phyloP scores from a whole-genome alignment of 2,113 vertebrate genomes.

The Malaclemys terrapin region DNA sequence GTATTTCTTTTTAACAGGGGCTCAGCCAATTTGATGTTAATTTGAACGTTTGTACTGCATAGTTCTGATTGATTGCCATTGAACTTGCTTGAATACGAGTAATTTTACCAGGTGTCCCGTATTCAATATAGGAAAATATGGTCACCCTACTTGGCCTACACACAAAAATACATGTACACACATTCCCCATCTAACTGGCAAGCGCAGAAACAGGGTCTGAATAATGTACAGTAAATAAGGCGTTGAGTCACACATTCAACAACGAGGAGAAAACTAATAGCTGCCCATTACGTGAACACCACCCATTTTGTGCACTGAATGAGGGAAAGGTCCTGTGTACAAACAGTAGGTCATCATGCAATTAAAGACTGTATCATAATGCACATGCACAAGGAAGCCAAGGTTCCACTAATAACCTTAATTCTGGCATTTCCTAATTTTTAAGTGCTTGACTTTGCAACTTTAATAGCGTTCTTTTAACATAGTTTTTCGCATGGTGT shows the following conservation, averaged over 20 bases:
- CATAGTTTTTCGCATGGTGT: conserved; percentile 32
- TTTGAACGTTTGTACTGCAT: no score
- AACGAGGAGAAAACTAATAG: background rate
- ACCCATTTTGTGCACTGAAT: background rate
- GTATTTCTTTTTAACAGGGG: no score
- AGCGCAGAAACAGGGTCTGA: background rate
- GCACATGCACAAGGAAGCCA: background rate
- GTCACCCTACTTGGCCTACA: background rate
- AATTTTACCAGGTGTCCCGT: no score
- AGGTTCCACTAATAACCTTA: conserved; percentile 19
- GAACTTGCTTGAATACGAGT: no score
- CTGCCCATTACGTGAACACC: background rate
- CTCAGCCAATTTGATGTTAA: no score
- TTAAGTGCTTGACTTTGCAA: conserved; percentile 32
- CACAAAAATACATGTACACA: background rate
- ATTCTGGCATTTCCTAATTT: conserved; percentile 55
- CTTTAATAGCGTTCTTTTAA: conserved; percentile 61
- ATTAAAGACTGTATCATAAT: conserved; percentile 18
- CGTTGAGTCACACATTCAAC: background rate
- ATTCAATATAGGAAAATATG: no score
- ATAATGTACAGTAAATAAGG: background rate
- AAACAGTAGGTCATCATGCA: rapidly evolving
- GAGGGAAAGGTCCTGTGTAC: background rate
- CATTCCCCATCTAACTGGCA: background rate
- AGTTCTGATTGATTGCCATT: no score